Base-by-base conservation (phyloP, 2,888 invertebrate genomes). In the Dolichopus griseipennis region DNA sequence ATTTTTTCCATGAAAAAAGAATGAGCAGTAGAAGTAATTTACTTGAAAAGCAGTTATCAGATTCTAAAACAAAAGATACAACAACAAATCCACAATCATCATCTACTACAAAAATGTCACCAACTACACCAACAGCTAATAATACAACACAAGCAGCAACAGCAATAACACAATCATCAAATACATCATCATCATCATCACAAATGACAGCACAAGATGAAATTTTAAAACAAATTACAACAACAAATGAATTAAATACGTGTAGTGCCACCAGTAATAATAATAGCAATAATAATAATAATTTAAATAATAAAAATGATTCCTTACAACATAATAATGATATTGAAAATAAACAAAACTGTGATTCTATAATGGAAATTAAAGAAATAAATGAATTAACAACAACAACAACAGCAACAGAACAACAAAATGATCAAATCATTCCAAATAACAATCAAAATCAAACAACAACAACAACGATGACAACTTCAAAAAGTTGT, bases 1-100 rank as follows among this genome's bases (percentile, higher is more conserved):
- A 80, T 72, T 81, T 80, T 72, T 76, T 80, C 67, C 77, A 76
- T 71, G 80, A 81, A 69, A 79, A 79, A 69, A 78, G 80, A 71
- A 79, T 76, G 71, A 81, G 79, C 74, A 74, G 27, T 65, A 70
- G 64, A 34, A 69, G 67, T 67, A 71, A 69, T 67, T 34, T 64
- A n/a, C 37, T 10, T 21, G 20, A 12, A 62, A 62, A 62, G 8
- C 52, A 61, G 43, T 43, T 33, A 27, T 67, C 61, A 41, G 20
- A 21, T 3, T 8, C 41, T 43, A 43, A 41, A 34, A 34, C 41
- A 12, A 43, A 6, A 65, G 15, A 41, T 15, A 65, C 37, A 65
- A 33, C 5, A 65, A 1, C 34, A 34, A 3, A 18, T 12, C 41
- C 21, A 65, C 21, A 41, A 34, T 10, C 22, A 61, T 22, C 65